A percentile compares a stretch with the other conserved stretches of the same genome.
phyloP scores from a whole-genome alignment of 2,113 vertebrate species.

The Thymallus thymallus region DNA sequence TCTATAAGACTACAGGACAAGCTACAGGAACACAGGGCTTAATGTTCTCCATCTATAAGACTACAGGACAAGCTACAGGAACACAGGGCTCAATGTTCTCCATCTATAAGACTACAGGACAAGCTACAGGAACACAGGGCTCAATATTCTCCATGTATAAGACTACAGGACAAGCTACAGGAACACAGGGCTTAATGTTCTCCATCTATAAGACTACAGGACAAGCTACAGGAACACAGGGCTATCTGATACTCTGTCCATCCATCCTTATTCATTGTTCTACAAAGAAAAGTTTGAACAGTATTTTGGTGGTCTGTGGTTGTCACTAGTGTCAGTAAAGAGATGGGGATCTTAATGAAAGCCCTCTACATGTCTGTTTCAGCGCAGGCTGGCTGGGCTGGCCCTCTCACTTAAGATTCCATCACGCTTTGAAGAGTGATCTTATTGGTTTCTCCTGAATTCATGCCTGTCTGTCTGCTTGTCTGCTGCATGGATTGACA shows the following conservation, averaged over 20 bases:
- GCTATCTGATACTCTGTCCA: conserved; percentile 22
- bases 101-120: too few species aligned
- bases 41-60: too few species aligned
- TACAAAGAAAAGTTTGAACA: conserved; percentile 37
- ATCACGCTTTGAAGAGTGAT: conserved; percentile 68
- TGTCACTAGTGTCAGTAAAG: conserved; percentile 62
- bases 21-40: too few species aligned
- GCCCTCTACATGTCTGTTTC: conserved; percentile 67
- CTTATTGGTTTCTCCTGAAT: conserved; percentile 63
- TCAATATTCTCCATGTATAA: too few species aligned
- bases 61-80: too few species aligned
- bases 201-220: conserved; percentile 34
- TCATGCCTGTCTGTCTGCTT: conserved; percentile 67
- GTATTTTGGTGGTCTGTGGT: conserved; percentile 47
- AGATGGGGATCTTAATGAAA: conserved; percentile 60
- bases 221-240: conserved; percentile 10
- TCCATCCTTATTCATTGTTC: conserved; percentile 44
- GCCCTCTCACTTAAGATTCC: conserved; percentile 54
- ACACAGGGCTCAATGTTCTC: too few species aligned
- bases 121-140: too few species aligned
- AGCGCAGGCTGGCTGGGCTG: conserved; percentile 19
- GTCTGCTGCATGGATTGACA: conserved; percentile 67
- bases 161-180: too few species aligned
- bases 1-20: too few species aligned
- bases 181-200: conserved; percentile 28